These are phyloP conservation scores for Drosophila tropicalis DNA, from an alignment of 1,140 invertebrate genomes.

Conservation along the genomic window DNA sequence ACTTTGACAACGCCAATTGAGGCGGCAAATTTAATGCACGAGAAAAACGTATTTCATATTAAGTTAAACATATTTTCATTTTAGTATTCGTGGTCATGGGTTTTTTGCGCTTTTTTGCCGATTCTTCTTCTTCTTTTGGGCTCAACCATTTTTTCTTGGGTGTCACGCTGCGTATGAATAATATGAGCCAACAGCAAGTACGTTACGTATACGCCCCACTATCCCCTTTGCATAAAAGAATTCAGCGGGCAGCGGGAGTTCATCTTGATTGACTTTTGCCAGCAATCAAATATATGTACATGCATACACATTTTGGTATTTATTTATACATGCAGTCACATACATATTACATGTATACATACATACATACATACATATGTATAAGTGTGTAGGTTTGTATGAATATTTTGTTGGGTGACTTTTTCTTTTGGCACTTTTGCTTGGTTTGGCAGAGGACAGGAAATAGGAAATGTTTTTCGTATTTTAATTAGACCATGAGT, in stretches of 20 bases:
- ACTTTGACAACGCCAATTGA: conserved; percentile 52
- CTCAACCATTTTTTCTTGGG: conserved; percentile 31
- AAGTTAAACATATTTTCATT: conserved; percentile 50
- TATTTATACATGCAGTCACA: conserved; percentile 6
- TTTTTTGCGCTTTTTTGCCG: background rate
- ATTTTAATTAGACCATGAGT: conserved; percentile 68
- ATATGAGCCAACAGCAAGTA: conserved; percentile 37
- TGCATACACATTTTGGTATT: conserved; percentile 6
- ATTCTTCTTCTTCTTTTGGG: conserved; percentile 27
- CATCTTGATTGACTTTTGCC: conserved; percentile 58
- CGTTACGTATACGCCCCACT: conserved; percentile 63
- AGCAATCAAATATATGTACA: conserved; percentile 51
- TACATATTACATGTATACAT: background rate
- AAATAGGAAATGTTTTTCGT: conserved; percentile 80
- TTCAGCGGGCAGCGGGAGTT: conserved; percentile 24
- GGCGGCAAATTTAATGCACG: conserved; percentile 72
- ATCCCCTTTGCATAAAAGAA: conserved; percentile 53
- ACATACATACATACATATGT: too few species aligned
- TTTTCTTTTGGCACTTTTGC: conserved; percentile 46
- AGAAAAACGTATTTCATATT: conserved; percentile 74
- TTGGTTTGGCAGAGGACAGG: conserved; percentile 32
- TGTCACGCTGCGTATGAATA: conserved; percentile 80
- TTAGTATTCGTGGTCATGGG: background rate
- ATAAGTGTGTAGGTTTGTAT: background rate
- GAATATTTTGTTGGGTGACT: conserved; percentile 23